Conservation (phyloP, 2,113 vertebrate genomes). For the Lamprotornis superbus region DNA sequence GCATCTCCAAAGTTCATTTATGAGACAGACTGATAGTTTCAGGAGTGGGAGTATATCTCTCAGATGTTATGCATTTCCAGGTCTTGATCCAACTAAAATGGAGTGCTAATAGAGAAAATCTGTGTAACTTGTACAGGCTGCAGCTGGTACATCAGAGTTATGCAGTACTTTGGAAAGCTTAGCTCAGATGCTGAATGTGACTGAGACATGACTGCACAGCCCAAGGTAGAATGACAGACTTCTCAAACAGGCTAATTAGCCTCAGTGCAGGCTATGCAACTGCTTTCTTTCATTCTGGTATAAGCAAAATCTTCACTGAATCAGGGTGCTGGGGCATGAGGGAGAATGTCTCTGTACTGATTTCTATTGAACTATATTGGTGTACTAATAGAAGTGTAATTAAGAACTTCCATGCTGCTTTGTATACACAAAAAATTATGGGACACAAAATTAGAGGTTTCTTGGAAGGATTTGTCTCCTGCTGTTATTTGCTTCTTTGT, state of each 20-base stretch:
- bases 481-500: not conserved
- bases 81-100: not conserved
- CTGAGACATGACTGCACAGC: accelerated
- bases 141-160: no score
- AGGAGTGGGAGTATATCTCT: not conserved
- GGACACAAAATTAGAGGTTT: not conserved
- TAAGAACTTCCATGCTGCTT: not conserved
- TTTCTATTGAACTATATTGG: not conserved
- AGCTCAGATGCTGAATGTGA: not conserved
- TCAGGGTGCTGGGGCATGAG: not conserved
- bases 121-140: not conserved
- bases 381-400: not conserved
- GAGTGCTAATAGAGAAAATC: not conserved
- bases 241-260: not conserved
- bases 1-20: not conserved
- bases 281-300: not conserved
- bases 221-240: not conserved
- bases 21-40: not conserved
- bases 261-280: not conserved
- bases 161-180: not conserved
- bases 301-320: not conserved
- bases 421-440: not conserved
- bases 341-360: not conserved
- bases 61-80: not conserved
- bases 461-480: not conserved